Conservation (phyloP, 2,888 invertebrate species). For the Athalia rosae region DNA sequence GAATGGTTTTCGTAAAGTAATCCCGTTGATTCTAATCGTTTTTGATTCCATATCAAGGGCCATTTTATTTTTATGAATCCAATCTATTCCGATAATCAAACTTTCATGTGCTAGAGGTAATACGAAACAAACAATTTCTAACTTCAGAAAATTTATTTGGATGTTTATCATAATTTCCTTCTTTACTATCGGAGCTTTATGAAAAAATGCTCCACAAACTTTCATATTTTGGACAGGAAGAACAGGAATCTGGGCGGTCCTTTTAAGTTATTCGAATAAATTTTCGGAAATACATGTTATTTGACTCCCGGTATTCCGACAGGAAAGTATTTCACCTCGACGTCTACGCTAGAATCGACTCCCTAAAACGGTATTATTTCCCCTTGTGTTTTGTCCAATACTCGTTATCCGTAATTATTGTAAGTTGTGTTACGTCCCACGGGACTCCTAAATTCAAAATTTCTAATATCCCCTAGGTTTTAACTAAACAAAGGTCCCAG, state of each 20-base stretch:
- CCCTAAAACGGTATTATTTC: no score
- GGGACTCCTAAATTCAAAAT: no score
- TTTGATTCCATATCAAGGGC: background rate
- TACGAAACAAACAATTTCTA: background rate
- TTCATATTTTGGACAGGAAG: background rate
- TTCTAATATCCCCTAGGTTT: no score
- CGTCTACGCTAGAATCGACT: no score
- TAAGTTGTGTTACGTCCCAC: no score
- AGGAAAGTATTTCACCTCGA: no score
- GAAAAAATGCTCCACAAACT: background rate
- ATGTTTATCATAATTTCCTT: background rate
- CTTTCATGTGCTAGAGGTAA: background rate
- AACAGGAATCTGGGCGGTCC: background rate
- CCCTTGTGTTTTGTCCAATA: no score
- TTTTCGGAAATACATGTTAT: background rate
- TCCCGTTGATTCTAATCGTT: background rate
- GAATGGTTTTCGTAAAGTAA: background rate
- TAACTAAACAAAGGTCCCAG: no score
- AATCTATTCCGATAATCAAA: background rate
- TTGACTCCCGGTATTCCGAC: background rate
- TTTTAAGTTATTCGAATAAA: background rate
- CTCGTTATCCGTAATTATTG: no score
- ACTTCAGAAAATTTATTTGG: background rate
- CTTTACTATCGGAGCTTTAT: background rate
- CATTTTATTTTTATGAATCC: background rate